Evolutionary conservation across 2,797 vertebrate species (phyloP).

Genomic region (Oophaga sylvatica): DNA sequence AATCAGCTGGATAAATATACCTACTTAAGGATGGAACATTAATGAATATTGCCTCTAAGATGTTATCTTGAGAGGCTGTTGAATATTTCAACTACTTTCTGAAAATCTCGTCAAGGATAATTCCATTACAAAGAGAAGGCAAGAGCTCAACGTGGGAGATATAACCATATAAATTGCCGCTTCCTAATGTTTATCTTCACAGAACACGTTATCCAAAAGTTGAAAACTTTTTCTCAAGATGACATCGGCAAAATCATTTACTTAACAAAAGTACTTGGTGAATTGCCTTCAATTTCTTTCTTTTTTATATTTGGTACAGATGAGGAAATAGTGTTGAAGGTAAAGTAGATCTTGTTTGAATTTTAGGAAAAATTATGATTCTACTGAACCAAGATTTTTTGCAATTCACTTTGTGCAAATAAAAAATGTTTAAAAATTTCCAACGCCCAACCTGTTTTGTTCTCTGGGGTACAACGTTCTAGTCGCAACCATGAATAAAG

Average conservation of each 20-base stretch:
- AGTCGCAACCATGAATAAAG: too few relatives aligned
- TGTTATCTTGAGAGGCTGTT: slow-evolving; percentile 15
- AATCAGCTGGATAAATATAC: slow-evolving; percentile 21
- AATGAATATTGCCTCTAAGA: slow-evolving; percentile 35
- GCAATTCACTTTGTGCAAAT: too few relatives aligned
- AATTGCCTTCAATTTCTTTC: neutral
- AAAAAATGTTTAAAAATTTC: too few relatives aligned
- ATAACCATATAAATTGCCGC: neutral
- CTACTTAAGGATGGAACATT: slow-evolving; percentile 20
- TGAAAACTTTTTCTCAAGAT: neutral
- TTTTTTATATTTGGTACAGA: neutral
- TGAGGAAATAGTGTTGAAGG: too few relatives aligned
- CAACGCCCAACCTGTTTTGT: too few relatives aligned
- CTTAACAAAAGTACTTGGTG: neutral
- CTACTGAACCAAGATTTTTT: too few relatives aligned
- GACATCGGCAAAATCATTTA: neutral
- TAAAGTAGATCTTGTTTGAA: too few relatives aligned
- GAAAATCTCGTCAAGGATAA: slow-evolving; percentile 23
- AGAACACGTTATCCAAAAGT: neutral
- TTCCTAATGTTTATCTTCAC: neutral
- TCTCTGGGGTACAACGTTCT: too few relatives aligned
- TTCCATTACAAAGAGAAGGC: neutral
- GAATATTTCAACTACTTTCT: slow-evolving; percentile 30
- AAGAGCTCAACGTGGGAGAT: neutral
- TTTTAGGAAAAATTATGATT: too few relatives aligned